Conservation (phyloP, 2,797 vertebrate genomes). For the Clarias fuscus region DNA sequence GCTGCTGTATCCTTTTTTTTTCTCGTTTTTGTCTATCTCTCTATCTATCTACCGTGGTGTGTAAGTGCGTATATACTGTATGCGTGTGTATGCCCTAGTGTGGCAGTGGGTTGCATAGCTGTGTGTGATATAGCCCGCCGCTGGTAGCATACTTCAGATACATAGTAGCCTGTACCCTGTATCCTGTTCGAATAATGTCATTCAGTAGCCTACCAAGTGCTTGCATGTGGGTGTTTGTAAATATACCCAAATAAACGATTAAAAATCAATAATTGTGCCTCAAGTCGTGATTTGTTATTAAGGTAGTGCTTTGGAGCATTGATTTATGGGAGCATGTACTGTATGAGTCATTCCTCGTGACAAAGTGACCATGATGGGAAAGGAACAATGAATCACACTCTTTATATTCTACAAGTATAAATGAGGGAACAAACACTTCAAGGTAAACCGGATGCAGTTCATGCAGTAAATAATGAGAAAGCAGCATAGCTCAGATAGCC, state of each 20-base stretch:
- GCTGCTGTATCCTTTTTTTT: slow-evolving; percentile 49
- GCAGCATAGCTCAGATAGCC: not conserved
- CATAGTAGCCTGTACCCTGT: slow-evolving; percentile 64
- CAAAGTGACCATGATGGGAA: not conserved
- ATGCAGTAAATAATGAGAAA: slow-evolving; percentile 6
- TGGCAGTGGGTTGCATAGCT: slow-evolving; percentile 65
- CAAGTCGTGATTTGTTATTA: slow-evolving; percentile 4
- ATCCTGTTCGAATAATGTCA: slow-evolving; percentile 68
- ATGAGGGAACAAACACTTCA: not conserved
- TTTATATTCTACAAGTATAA: not conserved
- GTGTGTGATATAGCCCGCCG: slow-evolving; percentile 71
- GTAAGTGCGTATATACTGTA: slow-evolving; percentile 58
- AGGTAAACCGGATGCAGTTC: not conserved
- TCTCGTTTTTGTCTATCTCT: slow-evolving; percentile 60
- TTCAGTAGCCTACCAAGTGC: slow-evolving; percentile 68
- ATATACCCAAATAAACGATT: slow-evolving; percentile 78
- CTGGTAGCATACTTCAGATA: slow-evolving; percentile 62
- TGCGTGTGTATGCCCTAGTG: slow-evolving; percentile 60
- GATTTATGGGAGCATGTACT: not conserved
- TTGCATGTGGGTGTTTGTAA: slow-evolving; percentile 85
- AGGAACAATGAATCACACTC: not conserved
- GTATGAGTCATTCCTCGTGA: not conserved
- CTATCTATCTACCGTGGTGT: slow-evolving; percentile 63
- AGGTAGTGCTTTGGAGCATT: not conserved
- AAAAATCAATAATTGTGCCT: slow-evolving; percentile 30